Evolutionary conservation across 2,113 vertebrate genomes (phyloP), one percentile per base, ranked within the genome.

Genomic region (Anolis sagrei): DNA sequence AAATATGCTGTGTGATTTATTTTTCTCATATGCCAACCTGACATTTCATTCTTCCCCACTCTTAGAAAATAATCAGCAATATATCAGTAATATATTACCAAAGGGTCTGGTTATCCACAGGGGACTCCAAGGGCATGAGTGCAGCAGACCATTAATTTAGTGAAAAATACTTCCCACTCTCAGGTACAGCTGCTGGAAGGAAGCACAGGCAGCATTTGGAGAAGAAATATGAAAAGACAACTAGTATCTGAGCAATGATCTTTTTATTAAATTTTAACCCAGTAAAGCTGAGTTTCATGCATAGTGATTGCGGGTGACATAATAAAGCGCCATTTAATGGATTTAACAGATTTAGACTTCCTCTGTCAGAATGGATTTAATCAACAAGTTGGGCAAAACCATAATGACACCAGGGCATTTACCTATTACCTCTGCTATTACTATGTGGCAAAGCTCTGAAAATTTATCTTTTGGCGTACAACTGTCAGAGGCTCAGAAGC

Each of bases 1-100:
- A 78, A 78, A 87, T 86, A 90, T 64, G 1, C 3, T 83, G 76
- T 1, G 11, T 92, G 86, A 92, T 94, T 93, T 93, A 91, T 89
- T 92, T 70, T 86, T 84, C 32, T 78, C 79, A 88, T 92, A 82
- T 91, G 77, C 51, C 87, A 85, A 58, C 23, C 75, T 82, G 84
- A 89, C 87, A 91, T 76, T 27, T 7, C 0, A 61, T 91, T 79
- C 51, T 25, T 90, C 51, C 29, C 61, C 27, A 48, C 73, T 25
- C 1, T 3, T 2, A n/a, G 86, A 87, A 93, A 90, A 86, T 44
- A 1, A 70, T 4, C 66, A 76, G 36, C 64, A 85, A 27, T 39
- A 82, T 13, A 70, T 4, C 66, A 76, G 36, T 68, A 85, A 27
- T 39, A 82, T 13, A 74, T 81, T 51, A 61, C 16, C 74, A n/a